A percentile compares a stretch with the other conserved stretches of the same genome.
Conservation (phyloP, 2,888 invertebrate genomes). For the Cerastis rubricosa region DNA sequence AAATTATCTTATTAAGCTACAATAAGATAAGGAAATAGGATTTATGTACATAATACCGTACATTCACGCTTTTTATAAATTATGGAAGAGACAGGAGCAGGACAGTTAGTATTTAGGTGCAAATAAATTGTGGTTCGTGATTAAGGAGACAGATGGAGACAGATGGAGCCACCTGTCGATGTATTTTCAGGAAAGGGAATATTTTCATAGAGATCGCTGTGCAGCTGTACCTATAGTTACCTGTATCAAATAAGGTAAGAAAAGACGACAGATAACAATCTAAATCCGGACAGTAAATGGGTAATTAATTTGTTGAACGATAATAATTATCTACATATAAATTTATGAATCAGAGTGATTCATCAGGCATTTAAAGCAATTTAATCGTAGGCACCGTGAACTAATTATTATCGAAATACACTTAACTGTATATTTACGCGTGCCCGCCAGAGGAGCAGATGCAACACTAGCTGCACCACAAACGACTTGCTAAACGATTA, state of each 20-base stretch:
- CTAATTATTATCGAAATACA: slow-evolving; percentile 19
- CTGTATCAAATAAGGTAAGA: not conserved
- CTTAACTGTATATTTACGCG: slow-evolving; percentile 22
- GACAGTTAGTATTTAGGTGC: not conserved
- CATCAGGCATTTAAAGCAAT: slow-evolving; percentile 10
- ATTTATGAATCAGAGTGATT: slow-evolving; percentile 14
- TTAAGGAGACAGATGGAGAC: slow-evolving; percentile 22
- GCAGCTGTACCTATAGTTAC: not conserved
- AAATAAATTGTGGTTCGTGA: not conserved
- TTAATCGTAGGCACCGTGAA: slow-evolving; percentile 1
- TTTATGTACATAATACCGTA: not conserved
- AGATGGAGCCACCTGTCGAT: slow-evolving; percentile 34
- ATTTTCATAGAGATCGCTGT: not conserved
- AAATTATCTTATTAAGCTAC: slow-evolving; percentile 20
- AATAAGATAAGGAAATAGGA: slow-evolving; percentile 1
- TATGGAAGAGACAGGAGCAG: not conserved
- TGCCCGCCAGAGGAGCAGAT: slow-evolving; percentile 23
- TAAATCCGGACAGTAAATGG: not conserved
- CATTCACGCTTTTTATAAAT: slow-evolving; percentile 5
- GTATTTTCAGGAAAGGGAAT: not conserved
- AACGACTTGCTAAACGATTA: slow-evolving; percentile 28
- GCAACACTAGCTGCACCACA: slow-evolving; percentile 30
- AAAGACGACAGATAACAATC: not conserved
- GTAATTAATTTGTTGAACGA: not conserved
- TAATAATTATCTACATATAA: slow-evolving; percentile 3